Conservation (phyloP, 2,113 vertebrate genomes). For the Nibea albiflora region DNA sequence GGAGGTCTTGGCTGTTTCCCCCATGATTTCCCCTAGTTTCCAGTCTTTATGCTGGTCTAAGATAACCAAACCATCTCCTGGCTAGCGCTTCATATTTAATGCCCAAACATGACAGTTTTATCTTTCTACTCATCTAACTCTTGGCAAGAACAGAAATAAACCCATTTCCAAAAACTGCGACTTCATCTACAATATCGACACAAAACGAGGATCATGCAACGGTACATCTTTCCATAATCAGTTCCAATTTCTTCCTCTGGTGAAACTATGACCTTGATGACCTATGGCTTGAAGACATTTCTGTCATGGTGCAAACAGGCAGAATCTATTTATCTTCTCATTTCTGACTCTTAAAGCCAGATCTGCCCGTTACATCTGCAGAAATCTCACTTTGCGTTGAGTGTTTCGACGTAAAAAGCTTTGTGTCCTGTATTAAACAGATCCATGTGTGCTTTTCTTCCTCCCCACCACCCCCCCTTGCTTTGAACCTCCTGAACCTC, state of each 20-base stretch:
- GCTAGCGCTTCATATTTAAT: background rate
- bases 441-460: constrained; percentile 16
- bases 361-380: background rate
- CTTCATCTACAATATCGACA: background rate
- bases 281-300: constrained; percentile 11
- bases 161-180: background rate
- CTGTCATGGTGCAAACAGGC: background rate
- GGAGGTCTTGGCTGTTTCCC: background rate
- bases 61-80: background rate
- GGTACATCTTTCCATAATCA: background rate
- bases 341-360: background rate
- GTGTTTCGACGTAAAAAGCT: background rate
- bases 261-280: background rate
- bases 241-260: background rate
- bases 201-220: constrained; percentile 3
- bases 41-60: background rate
- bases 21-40: background rate
- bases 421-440: constrained; percentile 21
- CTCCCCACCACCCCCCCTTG: background rate
- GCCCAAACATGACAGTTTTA: background rate
- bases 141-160: background rate
- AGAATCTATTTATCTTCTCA: background rate
- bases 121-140: background rate
- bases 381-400: background rate
- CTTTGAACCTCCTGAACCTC: constrained; percentile 3